Evolutionary conservation across 2,797 vertebrate species (phyloP), one percentile per base, ranked within the genome.

Genomic region (Alca torda): DNA sequence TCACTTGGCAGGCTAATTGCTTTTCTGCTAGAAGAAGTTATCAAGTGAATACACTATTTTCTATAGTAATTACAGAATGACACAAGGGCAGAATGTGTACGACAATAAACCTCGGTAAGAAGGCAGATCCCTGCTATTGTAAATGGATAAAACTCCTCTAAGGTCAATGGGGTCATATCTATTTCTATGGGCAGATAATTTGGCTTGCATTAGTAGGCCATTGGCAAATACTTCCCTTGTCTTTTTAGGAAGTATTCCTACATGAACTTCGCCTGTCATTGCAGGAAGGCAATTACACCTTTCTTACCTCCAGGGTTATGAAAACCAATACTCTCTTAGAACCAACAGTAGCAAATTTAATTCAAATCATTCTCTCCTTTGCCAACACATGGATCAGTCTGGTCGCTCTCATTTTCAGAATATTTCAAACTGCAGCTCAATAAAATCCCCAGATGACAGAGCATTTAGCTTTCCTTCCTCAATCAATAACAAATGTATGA

Each of bases 1-100:
- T 94, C 70, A 87, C 91, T 93, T 89, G 93, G 70, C 88, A 96
- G 74, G 88, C 90, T 96, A 96, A 96, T 96, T 96, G 93, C 80
- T 96, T 95, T 95, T 93, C 91, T 95, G 88, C 86, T 93, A 4
- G 10, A 92, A 96, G 92, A 69, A 95, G 84, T 93, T 95, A 96
- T 93, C 93, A 87, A 82, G 77, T 93, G 92, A 94, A 89, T 87
- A 87, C 72, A 85, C 86, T 89, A 68, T 95, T 96, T 92, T 93
- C 93, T 94, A 41, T 81, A 87, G 90, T 83, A 96, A 95, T 95
- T 97, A 96, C 81, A 83, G 45, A 61, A 54, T 91, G 88, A 96
- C 95, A 92, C 53, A 6, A 13, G 93, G 91, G 78, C 81, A 95
- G 75, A 92, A 72, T 80, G 78, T 54, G 75, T 46, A 83, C 84